These are phyloP conservation scores for Emys orbicularis DNA, from an alignment of 2,797 vertebrate species.

Conservation along the genomic window DNA sequence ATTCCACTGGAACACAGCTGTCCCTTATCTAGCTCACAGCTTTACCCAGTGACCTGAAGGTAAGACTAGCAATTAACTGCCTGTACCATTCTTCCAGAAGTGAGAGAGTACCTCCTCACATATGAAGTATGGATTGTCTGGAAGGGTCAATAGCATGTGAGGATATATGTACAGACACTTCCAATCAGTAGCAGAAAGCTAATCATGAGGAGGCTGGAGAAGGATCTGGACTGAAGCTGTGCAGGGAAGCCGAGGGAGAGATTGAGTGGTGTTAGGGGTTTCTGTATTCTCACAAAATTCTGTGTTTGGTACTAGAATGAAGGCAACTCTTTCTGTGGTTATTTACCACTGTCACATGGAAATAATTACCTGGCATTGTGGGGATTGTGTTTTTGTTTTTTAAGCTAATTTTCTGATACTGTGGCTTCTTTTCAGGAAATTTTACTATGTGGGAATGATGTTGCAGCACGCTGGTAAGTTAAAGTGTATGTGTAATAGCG, in stretches of 20 bases:
- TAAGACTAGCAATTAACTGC: not conserved
- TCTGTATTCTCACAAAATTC: not conserved
- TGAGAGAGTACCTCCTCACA: no score
- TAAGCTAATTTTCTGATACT: slow-evolving; percentile 7
- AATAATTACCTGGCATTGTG: not conserved
- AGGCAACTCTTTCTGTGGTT: not conserved
- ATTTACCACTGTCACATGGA: not conserved
- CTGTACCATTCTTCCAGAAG: not conserved
- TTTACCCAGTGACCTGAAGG: not conserved
- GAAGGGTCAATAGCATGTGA: no score
- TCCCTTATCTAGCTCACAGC: not conserved
- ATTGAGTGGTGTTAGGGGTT: not conserved
- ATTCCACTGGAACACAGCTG: not conserved
- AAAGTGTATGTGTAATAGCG: not conserved
- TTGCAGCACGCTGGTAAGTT: not conserved
- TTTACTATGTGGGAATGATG: not conserved
- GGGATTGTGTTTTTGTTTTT: not conserved
- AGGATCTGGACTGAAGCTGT: no score
- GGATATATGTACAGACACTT: no score
- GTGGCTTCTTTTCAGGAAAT: not conserved
- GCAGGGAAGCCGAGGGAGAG: no score
- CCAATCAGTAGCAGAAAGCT: no score
- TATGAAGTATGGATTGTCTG: no score
- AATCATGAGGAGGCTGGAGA: no score
- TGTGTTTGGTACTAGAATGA: not conserved